A percentile compares a stretch with the other conserved stretches of the same genome.
phyloP scores from a whole-genome alignment of 2,888 invertebrate genomes.

The Mythimna ferrago region DNA sequence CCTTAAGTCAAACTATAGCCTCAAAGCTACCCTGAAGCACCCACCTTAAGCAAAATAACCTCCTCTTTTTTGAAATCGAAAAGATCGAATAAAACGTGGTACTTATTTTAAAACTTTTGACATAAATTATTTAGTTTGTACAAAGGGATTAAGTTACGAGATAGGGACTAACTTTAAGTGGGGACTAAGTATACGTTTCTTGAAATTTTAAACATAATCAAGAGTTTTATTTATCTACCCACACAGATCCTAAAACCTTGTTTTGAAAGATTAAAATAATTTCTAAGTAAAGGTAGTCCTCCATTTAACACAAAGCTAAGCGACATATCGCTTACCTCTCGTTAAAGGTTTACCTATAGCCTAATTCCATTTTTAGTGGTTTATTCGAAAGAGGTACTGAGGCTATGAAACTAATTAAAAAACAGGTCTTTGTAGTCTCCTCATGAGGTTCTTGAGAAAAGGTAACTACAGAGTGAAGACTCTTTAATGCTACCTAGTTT shows the following conservation, averaged over 20 bases:
- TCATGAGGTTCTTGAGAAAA: too few relatives aligned
- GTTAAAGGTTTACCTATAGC: background rate
- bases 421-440: too few relatives aligned
- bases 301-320: background rate
- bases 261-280: constrained; percentile 9
- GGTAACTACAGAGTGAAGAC: too few relatives aligned
- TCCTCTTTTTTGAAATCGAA: background rate
- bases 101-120: background rate
- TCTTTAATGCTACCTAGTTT: too few relatives aligned
- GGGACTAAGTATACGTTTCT: background rate
- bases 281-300: background rate
- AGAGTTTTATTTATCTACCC: constrained; percentile 15
- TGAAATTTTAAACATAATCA: background rate
- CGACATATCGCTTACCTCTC: background rate
- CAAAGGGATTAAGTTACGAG: constrained; percentile 19
- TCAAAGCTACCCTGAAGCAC: too few relatives aligned
- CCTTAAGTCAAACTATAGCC: too few relatives aligned
- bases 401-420: too few relatives aligned
- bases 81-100: background rate
- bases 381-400: too few relatives aligned
- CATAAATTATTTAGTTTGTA: background rate
- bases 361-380: too few relatives aligned
- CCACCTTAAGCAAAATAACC: too few relatives aligned
- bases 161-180: background rate
- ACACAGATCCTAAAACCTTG: constrained; percentile 21